Evolutionary conservation across 1,140 invertebrate genomes (phyloP).

Genomic region (Nilaparvata lugens): DNA sequence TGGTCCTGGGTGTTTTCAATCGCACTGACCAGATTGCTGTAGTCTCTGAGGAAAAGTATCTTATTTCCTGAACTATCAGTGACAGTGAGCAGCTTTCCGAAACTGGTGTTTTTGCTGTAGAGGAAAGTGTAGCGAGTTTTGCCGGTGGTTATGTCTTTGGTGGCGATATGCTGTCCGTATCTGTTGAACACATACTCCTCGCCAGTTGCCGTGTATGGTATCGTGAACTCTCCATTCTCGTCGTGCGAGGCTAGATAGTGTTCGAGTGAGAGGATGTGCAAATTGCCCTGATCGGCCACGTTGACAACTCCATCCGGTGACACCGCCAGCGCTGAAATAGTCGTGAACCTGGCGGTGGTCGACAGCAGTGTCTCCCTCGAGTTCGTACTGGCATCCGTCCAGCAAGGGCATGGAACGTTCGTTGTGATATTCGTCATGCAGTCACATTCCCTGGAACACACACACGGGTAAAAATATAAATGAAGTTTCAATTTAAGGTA

Average conservation of each 20-base stretch:
- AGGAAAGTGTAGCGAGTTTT: slow-evolving; percentile 89
- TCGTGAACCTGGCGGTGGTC: slow-evolving; percentile 80
- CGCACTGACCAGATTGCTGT: slow-evolving; percentile 79
- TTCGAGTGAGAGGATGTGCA: slow-evolving; percentile 81
- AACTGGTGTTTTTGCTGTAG: slow-evolving; percentile 94
- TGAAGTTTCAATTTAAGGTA: not conserved
- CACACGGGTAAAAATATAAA: slow-evolving; percentile 14
- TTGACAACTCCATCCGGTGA: slow-evolving; percentile 89
- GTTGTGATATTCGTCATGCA: slow-evolving; percentile 25
- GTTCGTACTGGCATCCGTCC: slow-evolving; percentile 20
- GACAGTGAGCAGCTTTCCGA: slow-evolving; percentile 86
- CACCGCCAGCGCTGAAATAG: slow-evolving; percentile 85
- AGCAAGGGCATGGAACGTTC: slow-evolving; percentile 31
- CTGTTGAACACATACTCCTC: slow-evolving; percentile 92
- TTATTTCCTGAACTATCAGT: slow-evolving; percentile 90
- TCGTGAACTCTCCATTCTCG: slow-evolving; percentile 84
- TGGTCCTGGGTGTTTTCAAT: slow-evolving; percentile 91
- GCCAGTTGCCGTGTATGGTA: slow-evolving; percentile 80
- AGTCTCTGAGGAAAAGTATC: slow-evolving; percentile 82
- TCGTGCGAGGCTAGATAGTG: slow-evolving; percentile 83
- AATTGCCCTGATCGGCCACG: slow-evolving; percentile 73
- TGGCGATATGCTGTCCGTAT: slow-evolving; percentile 90
- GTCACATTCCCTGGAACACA: slow-evolving; percentile 28
- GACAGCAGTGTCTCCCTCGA: slow-evolving; percentile 66
- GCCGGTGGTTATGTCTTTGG: slow-evolving; percentile 84